Percentiles rank a stretch among this genome's conserved stretches.
Conservation (phyloP, 1,140 invertebrate species). For the Globodera rostochiensis region DNA sequence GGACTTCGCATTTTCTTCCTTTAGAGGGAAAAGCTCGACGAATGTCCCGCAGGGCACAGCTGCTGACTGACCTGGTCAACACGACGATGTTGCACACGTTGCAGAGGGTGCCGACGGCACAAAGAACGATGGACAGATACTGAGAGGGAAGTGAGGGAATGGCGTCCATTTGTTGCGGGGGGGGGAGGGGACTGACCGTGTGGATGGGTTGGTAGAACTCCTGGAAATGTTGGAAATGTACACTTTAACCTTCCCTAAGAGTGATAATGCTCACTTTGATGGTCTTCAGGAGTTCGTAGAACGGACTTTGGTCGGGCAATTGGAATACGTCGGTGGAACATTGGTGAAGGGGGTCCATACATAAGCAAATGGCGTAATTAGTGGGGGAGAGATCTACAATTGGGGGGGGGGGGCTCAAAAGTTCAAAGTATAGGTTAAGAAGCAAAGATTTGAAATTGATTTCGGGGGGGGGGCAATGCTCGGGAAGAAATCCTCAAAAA, state of each 20-base stretch:
- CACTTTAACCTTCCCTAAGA: neutral
- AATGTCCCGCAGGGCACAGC: neutral
- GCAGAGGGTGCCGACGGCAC: conserved; percentile 56
- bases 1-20: conserved; percentile 64
- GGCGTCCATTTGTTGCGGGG: neutral
- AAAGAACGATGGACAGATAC: conserved; percentile 60
- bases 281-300: conserved; percentile 45
- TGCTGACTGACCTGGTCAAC: conserved; percentile 51
- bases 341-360: conserved; percentile 26
- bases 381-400: neutral
- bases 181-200: conserved; percentile 15
- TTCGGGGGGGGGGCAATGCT: neutral
- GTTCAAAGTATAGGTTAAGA: neutral
- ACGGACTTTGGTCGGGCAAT: conserved; percentile 46
- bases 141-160: conserved; percentile 1
- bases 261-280: conserved; percentile 40
- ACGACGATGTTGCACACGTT: conserved; percentile 65
- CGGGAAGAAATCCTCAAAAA: neutral
- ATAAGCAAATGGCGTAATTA: neutral
- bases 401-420: neutral
- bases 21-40: conserved; percentile 29
- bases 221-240: no score
- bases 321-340: conserved; percentile 35
- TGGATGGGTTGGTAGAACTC: conserved; percentile 55
- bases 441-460: neutral